Evolutionary conservation across 2,888 invertebrate genomes (phyloP), one percentile per base, ranked within the genome.

Genomic region (Dicranocentrus wangi): DNA sequence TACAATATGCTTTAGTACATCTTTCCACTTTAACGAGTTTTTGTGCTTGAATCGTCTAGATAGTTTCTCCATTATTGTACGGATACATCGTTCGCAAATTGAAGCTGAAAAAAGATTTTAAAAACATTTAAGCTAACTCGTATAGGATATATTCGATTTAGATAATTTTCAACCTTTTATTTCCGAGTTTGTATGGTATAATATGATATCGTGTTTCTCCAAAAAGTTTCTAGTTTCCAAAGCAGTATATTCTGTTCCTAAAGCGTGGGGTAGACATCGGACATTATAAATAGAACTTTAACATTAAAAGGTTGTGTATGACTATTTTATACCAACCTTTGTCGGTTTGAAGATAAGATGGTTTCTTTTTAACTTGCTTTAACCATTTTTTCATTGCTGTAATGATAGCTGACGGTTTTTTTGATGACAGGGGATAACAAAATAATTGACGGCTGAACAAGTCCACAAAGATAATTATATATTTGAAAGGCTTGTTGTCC

Each of bases 181-280:
- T 28, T 72, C 61, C 7, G 72, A 61, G 2, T 25, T 2, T 25
- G 55, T 43, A 28, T 72, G 72, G 32, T 43, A 72, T 8, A 72
- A 27, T 1, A 17, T 47, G 13, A 72, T 47, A n/a, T 28, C 47
- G 15, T 72, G 27, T 17, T 72, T 61, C 13, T 61, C 61, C 42
- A 71, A n/a, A 27, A 71, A 60, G 1, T 1, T 0, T n/a, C 15
- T 3, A 13, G 71, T 60, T 19, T 42, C 61, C 7, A 10, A 21
- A 25, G 70, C 70, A 5, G 17, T 25, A 21, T 17, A 70, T 25
- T 70, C 70, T 15, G 39, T 70, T 53, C 69, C 68, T 68, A 42
- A 42, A 21, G 23, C 3, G 8, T 7, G 28, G 2, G n/a, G 28
- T 13, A 60, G 15, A 28, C 23, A 5, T 58, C 2, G n/a, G n/a